phyloP scores from a whole-genome alignment of 2,888 invertebrate species.

The Heteromurus nitidus region DNA sequence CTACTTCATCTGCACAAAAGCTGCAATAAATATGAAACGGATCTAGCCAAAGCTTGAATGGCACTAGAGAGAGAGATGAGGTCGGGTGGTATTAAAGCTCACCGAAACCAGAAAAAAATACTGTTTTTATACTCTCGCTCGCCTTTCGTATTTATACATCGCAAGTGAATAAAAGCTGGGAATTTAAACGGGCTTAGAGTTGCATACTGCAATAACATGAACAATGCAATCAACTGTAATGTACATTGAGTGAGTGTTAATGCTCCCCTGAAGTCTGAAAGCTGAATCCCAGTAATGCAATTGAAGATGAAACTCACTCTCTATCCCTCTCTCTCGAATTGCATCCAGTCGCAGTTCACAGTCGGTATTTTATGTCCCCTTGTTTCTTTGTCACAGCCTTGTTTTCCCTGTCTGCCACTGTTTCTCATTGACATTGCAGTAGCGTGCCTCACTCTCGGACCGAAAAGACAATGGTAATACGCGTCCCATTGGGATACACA shows the following conservation, averaged over 20 bases:
- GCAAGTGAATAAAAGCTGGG: constrained; percentile 3
- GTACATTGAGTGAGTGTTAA: constrained; percentile 61
- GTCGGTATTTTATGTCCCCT: constrained; percentile 22
- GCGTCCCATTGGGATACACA: constrained; percentile 10
- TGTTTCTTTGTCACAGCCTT: constrained; percentile 20
- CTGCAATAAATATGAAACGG: constrained; percentile 50
- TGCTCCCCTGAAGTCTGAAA: constrained; percentile 51
- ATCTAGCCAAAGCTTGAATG: constrained; percentile 23
- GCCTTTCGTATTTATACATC: neutral
- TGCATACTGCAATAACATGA: constrained; percentile 45
- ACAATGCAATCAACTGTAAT: constrained; percentile 60
- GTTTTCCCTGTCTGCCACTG: no score
- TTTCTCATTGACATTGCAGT: no score
- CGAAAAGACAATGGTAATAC: constrained; percentile 6
- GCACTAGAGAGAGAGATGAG: constrained; percentile 10
- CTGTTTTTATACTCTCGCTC: constrained; percentile 32
- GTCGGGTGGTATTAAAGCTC: constrained; percentile 36
- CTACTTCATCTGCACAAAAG: constrained; percentile 44
- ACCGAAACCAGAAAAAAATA: constrained; percentile 5
- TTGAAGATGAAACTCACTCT: constrained; percentile 27
- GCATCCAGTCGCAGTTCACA: constrained; percentile 21
- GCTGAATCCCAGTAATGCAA: constrained; percentile 56
- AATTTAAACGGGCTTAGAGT: constrained; percentile 38
- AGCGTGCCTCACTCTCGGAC: neutral
- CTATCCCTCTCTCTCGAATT: constrained; percentile 21